These are phyloP conservation scores for Trissolcus brochymenae DNA, from an alignment of 2,888 invertebrate genomes.

Conservation along the genomic window DNA sequence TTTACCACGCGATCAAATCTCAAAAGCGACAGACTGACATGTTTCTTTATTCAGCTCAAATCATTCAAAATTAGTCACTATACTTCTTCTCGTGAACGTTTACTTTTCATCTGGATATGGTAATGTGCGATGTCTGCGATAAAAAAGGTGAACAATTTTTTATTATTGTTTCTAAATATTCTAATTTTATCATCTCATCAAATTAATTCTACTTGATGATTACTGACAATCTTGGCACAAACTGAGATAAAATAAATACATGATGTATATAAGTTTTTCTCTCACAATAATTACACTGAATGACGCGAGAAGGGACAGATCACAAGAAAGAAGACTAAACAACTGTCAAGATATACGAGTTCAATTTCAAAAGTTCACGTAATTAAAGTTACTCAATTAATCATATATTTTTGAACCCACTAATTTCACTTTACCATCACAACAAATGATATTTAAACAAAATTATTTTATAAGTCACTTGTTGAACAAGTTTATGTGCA, in stretches of 20 bases:
- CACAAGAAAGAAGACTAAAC: too few species aligned
- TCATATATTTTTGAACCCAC: too few species aligned
- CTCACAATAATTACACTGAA: too few species aligned
- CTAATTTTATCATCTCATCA: neutral
- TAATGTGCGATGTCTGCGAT: slow-evolving; percentile 72
- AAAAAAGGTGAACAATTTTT: slow-evolving; percentile 62
- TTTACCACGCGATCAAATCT: slow-evolving; percentile 12
- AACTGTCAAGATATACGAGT: too few species aligned
- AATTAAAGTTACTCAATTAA: too few species aligned
- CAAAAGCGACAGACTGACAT: neutral
- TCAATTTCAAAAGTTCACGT: too few species aligned
- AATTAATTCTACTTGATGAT: neutral
- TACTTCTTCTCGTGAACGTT: neutral
- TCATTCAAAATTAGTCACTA: neutral
- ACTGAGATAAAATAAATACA: neutral
- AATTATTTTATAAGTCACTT: too few species aligned
- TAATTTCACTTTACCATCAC: too few species aligned
- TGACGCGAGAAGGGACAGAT: too few species aligned
- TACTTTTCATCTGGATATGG: slow-evolving; percentile 63
- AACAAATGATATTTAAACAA: too few species aligned
- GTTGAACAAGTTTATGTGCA: too few species aligned
- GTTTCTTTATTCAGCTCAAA: slow-evolving; percentile 5
- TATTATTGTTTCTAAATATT: neutral
- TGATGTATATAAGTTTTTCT: too few species aligned
- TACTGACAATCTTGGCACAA: neutral